Conservation (phyloP, 2,113 vertebrate genomes). For the Solea senegalensis region DNA sequence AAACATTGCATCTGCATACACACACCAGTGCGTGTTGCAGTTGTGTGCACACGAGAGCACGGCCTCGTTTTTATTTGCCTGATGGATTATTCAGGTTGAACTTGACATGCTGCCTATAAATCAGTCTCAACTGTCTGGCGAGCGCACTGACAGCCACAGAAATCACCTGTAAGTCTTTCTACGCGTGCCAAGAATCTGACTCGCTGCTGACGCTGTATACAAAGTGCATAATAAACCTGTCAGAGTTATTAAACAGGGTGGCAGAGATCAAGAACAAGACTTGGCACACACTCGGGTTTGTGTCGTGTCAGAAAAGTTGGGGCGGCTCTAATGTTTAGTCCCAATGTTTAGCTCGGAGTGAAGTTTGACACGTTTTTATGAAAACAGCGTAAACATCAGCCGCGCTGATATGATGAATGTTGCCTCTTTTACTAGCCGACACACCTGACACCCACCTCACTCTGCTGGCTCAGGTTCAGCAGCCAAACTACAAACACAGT, state of each 20-base stretch:
- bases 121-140: slow-evolving; percentile 62
- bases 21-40: slow-evolving; percentile 35
- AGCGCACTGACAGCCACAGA: slow-evolving; percentile 58
- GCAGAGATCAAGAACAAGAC: slow-evolving; percentile 33
- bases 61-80: slow-evolving; percentile 57
- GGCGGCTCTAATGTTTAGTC: slow-evolving; percentile 29
- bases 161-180: slow-evolving; percentile 70
- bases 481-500: not conserved
- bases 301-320: slow-evolving; percentile 24
- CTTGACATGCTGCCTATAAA: slow-evolving; percentile 53
- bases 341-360: slow-evolving; percentile 16
- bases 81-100: slow-evolving; percentile 54
- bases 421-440: slow-evolving; percentile 6
- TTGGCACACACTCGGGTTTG: slow-evolving; percentile 47
- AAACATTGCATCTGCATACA: slow-evolving; percentile 9
- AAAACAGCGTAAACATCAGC: slow-evolving; percentile 11
- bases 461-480: slow-evolving; percentile 1
- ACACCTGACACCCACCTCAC: slow-evolving; percentile 1
- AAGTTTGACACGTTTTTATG: slow-evolving; percentile 30
- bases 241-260: slow-evolving; percentile 59
- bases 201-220: slow-evolving; percentile 48
- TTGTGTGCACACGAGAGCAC: slow-evolving; percentile 33
- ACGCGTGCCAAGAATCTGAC: slow-evolving; percentile 59
- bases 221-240: slow-evolving; percentile 69
- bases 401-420: slow-evolving; percentile 17